Conservation (phyloP, 2,888 invertebrate genomes). For the Nomada flava region DNA sequence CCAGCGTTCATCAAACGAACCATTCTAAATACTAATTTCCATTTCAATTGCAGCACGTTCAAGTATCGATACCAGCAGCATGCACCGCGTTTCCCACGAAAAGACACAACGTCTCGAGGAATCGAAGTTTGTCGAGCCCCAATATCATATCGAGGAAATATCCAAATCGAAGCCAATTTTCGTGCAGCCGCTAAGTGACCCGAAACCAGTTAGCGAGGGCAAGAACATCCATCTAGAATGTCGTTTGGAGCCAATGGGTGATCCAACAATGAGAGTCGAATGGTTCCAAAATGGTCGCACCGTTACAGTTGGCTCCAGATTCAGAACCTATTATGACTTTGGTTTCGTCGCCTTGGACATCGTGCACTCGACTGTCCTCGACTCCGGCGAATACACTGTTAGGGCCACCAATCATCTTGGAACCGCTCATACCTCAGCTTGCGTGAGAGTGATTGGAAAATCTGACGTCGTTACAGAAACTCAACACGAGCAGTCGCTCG, state of each 20-base stretch:
- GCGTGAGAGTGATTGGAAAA: conserved; percentile 93
- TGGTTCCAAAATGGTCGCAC: conserved; percentile 98
- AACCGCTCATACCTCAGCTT: conserved; percentile 95
- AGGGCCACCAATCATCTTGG: conserved; percentile 97
- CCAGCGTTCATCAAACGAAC: too few species aligned
- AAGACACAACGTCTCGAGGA: conserved; percentile 95
- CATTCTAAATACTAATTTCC: background rate
- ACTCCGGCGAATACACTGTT: conserved; percentile 97
- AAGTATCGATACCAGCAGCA: conserved; percentile 94
- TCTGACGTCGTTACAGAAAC: conserved; percentile 94
- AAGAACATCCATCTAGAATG: conserved; percentile 96
- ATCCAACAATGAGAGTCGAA: conserved; percentile 97
- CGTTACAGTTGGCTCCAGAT: conserved; percentile 95
- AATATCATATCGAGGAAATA: conserved; percentile 95
- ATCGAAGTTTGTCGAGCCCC: conserved; percentile 93
- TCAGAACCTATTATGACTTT: conserved; percentile 98
- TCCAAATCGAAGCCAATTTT: conserved; percentile 98
- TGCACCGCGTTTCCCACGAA: conserved; percentile 94
- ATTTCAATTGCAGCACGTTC: conserved; percentile 89
- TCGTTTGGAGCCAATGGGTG: conserved; percentile 96
- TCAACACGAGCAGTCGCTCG: conserved; percentile 95
- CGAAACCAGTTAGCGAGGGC: conserved; percentile 93
- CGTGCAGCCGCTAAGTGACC: conserved; percentile 94
- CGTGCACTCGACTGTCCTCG: conserved; percentile 95
- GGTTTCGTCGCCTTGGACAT: conserved; percentile 99